phyloP scores from a whole-genome alignment of 2,113 vertebrate species.

The Mellivora capensis region DNA sequence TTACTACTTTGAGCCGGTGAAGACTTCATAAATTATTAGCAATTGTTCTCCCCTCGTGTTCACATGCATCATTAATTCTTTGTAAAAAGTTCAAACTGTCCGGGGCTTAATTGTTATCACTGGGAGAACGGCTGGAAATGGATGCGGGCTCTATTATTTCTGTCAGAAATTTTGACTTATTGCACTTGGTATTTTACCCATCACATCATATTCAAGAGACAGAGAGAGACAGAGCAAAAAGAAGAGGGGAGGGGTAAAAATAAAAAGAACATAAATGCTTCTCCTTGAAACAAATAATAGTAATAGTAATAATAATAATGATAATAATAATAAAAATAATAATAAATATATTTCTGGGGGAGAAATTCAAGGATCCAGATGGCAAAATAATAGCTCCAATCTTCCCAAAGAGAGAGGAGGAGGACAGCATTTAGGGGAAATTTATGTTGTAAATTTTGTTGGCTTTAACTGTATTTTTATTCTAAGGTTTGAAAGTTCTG shows the following conservation, averaged over 20 bases:
- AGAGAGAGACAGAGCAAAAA: conserved; percentile 24
- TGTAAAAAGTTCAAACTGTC: conserved; percentile 79
- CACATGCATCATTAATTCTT: conserved; percentile 80
- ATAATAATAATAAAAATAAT: not conserved
- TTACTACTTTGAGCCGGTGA: conserved; percentile 70
- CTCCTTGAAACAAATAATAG: conserved; percentile 40
- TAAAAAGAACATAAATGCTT: not conserved
- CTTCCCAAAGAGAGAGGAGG: not conserved
- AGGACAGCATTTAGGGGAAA: not conserved
- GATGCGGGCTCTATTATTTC: conserved; percentile 59
- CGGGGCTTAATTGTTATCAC: conserved; percentile 77
- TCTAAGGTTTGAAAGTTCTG: not conserved
- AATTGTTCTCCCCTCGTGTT: conserved; percentile 36
- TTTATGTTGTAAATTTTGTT: not conserved
- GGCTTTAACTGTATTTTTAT: not conserved
- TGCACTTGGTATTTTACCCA: conserved; percentile 70
- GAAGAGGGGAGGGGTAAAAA: not conserved
- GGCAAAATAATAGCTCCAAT: not conserved
- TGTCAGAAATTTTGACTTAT: conserved; percentile 65
- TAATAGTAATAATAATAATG: not conserved
- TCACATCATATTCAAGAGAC: not conserved
- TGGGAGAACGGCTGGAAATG: conserved; percentile 71
- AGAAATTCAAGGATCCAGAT: not conserved
- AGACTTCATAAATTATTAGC: conserved; percentile 78
- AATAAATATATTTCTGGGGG: not conserved